These are phyloP conservation scores for Tillus elongatus DNA, from an alignment of 2,888 invertebrate species.

Conservation along the genomic window DNA sequence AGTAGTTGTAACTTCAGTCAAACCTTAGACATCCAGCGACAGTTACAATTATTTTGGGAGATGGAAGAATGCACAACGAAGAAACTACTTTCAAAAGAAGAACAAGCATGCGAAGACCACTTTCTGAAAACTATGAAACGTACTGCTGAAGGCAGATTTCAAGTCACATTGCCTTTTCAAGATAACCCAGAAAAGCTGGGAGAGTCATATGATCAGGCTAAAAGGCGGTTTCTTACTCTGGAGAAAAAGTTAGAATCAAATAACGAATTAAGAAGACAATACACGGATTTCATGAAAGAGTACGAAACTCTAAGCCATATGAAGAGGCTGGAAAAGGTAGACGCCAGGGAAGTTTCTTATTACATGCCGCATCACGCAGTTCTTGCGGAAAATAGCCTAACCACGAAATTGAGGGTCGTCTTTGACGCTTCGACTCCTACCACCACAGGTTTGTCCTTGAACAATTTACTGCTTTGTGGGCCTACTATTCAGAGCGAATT, in stretches of 20 bases:
- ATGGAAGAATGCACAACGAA: constrained; percentile 18
- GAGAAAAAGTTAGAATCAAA: neutral
- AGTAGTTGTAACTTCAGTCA: neutral
- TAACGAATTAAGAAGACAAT: neutral
- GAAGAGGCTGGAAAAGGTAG: neutral
- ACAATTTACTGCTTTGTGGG: neutral
- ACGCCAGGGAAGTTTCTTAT: neutral
- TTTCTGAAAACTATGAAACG: constrained; percentile 15
- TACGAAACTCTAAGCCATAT: neutral
- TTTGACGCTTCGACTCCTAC: neutral
- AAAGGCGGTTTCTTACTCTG: neutral
- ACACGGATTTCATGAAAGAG: neutral
- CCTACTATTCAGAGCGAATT: neutral
- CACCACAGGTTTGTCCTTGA: neutral
- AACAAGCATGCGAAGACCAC: constrained; percentile 20
- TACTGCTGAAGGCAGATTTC: constrained; percentile 18
- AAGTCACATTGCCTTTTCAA: constrained; percentile 17
- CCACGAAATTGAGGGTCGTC: neutral
- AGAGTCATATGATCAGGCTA: too few relatives aligned
- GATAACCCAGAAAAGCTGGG: too few relatives aligned
- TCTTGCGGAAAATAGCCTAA: neutral
- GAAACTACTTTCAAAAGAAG: constrained; percentile 15
- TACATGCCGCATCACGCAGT: neutral
- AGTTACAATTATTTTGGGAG: constrained; percentile 19
- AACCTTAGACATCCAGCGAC: constrained; percentile 5